These are phyloP conservation scores for Spheniscus mendiculus DNA, from an alignment of 2,113 vertebrate species.

Conservation along the genomic window DNA sequence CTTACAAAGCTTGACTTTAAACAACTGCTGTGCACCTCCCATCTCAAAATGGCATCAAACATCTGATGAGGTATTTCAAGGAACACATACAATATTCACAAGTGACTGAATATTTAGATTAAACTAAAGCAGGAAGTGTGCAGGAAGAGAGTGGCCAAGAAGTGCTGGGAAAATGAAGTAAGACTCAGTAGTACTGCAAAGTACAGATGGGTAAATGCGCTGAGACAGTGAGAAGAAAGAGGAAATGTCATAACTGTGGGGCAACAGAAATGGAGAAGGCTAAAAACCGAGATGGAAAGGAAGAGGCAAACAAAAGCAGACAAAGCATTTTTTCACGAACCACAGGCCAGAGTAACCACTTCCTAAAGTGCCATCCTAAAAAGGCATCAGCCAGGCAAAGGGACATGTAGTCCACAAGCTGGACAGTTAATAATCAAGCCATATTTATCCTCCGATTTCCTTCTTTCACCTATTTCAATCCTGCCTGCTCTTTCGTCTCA, in stretches of 20 bases:
- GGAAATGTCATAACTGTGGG: background rate
- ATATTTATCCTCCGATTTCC: background rate
- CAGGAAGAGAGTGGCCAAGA: background rate
- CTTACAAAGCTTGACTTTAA: background rate
- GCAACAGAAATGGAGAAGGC: background rate
- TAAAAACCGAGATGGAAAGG: background rate
- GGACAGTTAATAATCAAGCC: background rate
- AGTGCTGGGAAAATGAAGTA: background rate
- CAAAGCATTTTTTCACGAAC: background rate
- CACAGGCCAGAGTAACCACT: background rate
- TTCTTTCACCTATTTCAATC: background rate
- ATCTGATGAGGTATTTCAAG: background rate
- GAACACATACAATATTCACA: background rate
- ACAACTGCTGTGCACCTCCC: background rate
- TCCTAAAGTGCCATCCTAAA: background rate
- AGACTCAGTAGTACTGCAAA: background rate
- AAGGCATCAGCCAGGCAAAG: background rate
- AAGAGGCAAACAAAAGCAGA: background rate
- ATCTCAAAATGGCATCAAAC: background rate
- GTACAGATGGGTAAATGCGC: background rate
- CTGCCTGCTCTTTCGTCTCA: background rate
- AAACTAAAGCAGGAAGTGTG: background rate
- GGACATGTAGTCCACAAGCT: background rate
- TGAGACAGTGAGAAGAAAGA: slow-evolving; percentile 1
- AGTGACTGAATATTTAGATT: background rate